Conservation (phyloP, 2,888 invertebrate genomes). For the Deilephila elpenor region DNA sequence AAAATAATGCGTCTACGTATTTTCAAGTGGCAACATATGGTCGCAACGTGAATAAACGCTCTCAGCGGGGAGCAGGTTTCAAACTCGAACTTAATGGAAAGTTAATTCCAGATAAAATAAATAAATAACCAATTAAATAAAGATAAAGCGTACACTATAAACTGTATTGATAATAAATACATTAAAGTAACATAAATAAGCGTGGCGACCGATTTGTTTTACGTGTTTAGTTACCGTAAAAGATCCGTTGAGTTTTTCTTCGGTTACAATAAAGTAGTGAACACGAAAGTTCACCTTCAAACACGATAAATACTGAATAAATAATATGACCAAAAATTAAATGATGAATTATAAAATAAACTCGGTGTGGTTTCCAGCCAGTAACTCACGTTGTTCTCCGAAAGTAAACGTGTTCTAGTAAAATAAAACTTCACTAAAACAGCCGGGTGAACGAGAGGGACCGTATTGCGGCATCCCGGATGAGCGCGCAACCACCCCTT, state of each 20-base stretch:
- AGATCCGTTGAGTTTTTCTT: constrained; percentile 16
- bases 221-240: background rate
- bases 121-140: constrained; percentile 23
- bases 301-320: constrained; percentile 16
- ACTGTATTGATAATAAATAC: constrained; percentile 30
- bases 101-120: constrained; percentile 26
- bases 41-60: constrained; percentile 44
- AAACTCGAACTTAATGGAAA: constrained; percentile 20
- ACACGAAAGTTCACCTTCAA: constrained; percentile 15
- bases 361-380: constrained; percentile 52
- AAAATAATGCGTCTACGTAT: background rate
- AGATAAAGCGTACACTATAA: constrained; percentile 36
- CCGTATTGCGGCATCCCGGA: constrained; percentile 58
- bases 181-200: constrained; percentile 23
- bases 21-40: constrained; percentile 53
- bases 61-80: background rate
- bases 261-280: background rate
- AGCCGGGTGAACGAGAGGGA: constrained; percentile 53
- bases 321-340: background rate
- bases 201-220: constrained; percentile 3
- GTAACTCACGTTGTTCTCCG: constrained; percentile 56
- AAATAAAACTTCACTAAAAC: constrained; percentile 67
- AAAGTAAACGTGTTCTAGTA: constrained; percentile 44
- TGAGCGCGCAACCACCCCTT: constrained; percentile 67
- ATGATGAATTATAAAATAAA: background rate